Conservation (phyloP, 2,113 vertebrate genomes). For the Poeciliopsis prolifica region DNA sequence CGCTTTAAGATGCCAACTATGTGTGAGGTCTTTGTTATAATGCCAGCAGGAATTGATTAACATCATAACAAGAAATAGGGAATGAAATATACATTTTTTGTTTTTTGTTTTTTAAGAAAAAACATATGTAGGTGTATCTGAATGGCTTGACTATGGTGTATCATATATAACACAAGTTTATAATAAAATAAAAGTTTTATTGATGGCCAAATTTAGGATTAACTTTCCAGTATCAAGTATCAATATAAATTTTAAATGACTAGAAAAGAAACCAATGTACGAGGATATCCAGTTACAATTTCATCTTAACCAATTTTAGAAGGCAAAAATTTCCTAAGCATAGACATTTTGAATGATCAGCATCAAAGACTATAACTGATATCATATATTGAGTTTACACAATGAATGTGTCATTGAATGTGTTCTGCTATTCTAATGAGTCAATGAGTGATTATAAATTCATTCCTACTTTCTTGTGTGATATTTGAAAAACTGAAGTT, state of each 20-base stretch:
- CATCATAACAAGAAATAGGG: background rate
- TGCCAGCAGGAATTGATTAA: background rate
- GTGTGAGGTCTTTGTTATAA: constrained; percentile 3
- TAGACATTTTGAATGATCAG: too few species aligned
- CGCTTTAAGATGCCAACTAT: background rate
- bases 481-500: background rate
- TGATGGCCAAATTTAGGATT: too few species aligned
- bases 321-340: too few species aligned
- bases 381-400: background rate
- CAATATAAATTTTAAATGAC: too few species aligned
- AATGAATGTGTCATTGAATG: background rate
- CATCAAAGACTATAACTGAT: background rate
- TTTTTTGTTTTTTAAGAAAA: background rate
- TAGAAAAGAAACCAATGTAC: too few species aligned
- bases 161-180: too few species aligned
- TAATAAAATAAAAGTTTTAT: too few species aligned
- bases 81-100: background rate
- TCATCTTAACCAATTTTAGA: too few species aligned
- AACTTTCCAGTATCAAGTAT: too few species aligned
- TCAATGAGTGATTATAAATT: background rate
- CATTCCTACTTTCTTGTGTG: background rate
- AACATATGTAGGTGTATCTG: background rate
- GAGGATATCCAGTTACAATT: too few species aligned
- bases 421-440: background rate
- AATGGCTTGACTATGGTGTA: too few species aligned